phyloP scores from a whole-genome alignment of 2,797 vertebrate species.

The Oophaga sylvatica region DNA sequence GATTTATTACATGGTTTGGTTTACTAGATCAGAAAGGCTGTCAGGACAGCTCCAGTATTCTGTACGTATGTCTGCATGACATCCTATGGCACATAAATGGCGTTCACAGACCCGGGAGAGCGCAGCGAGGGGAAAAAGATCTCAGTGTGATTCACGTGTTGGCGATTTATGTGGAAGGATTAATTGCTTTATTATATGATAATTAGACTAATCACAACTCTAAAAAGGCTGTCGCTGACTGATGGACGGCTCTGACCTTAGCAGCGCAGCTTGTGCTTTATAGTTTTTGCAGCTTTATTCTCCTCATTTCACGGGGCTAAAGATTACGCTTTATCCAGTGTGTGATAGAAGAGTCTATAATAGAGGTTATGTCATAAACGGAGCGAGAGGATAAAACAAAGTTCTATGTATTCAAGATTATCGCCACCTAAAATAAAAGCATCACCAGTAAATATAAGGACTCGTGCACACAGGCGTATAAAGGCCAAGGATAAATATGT shows the following conservation, averaged over 20 bases:
- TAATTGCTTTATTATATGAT: constrained; percentile 42
- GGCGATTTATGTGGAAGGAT: constrained; percentile 9
- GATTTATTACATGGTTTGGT: too few relatives aligned
- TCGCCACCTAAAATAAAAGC: neutral
- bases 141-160: constrained; percentile 7
- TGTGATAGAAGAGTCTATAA: neutral
- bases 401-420: neutral
- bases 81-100: neutral
- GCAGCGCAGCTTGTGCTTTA: constrained; percentile 16
- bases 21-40: neutral
- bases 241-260: constrained; percentile 43
- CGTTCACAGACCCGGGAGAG: neutral
- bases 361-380: neutral
- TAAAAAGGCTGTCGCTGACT: constrained; percentile 2
- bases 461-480: neutral
- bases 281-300: neutral
- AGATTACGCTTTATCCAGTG: neutral
- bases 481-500: neutral
- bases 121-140: neutral
- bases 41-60: neutral
- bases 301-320: neutral
- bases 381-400: neutral
- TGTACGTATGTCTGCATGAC: neutral
- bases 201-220: constrained; percentile 9
- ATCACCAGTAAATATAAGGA: neutral